These are phyloP conservation scores for Pelecanus crispus DNA, from an alignment of 2,113 vertebrate genomes.

Conservation along the genomic window DNA sequence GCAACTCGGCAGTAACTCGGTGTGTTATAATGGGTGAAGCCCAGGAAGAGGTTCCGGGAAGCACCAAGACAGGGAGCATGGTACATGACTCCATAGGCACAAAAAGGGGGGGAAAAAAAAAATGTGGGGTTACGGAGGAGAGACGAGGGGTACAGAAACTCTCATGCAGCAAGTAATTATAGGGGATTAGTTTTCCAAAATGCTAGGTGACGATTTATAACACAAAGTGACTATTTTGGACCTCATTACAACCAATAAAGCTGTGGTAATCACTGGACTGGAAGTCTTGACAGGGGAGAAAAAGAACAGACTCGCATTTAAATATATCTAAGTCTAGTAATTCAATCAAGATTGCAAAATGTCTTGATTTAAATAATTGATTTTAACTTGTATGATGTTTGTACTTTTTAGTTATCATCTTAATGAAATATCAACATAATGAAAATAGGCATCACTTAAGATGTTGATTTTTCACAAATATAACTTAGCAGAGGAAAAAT, in stretches of 20 bases:
- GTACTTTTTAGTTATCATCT: background rate
- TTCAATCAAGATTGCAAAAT: background rate
- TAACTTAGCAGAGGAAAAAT: background rate
- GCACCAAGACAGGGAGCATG: background rate
- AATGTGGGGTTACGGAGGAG: fast-evolving
- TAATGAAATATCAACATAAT: background rate
- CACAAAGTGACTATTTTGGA: background rate
- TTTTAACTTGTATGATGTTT: background rate
- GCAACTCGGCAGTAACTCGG: background rate
- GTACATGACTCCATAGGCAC: fast-evolving
- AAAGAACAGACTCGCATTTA: background rate
- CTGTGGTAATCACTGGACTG: background rate
- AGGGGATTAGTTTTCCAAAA: background rate
- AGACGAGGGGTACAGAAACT: background rate
- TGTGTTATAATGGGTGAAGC: background rate
- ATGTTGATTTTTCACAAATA: background rate
- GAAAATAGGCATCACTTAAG: background rate
- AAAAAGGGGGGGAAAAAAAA: background rate
- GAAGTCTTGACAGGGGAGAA: background rate
- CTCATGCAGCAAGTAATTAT: background rate
- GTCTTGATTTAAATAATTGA: slow-evolving; percentile 4
- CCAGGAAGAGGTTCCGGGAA: background rate
- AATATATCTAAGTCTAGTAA: background rate
- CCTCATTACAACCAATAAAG: background rate
- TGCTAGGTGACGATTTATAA: background rate